phyloP scores from a whole-genome alignment of 1,140 invertebrate species.

The Melipona quadrifasciata region DNA sequence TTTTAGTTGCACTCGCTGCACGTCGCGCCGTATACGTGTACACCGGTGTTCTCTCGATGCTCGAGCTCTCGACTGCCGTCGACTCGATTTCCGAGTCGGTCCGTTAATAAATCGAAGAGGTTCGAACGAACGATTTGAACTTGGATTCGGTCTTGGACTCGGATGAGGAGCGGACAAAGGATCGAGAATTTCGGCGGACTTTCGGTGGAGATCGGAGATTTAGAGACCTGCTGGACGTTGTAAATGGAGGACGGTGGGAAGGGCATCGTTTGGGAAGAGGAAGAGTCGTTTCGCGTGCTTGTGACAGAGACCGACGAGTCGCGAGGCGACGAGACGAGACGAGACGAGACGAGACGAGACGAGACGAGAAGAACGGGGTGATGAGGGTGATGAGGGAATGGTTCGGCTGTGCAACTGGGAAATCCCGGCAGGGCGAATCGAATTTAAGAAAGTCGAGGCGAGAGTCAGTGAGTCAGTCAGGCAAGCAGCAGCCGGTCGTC shows the following conservation, averaged over 20 bases:
- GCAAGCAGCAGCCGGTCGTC: slow-evolving; percentile 48
- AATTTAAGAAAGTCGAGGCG: slow-evolving; percentile 60
- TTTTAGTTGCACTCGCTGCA: slow-evolving; percentile 54
- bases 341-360: too few relatives aligned
- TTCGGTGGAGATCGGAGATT: not conserved
- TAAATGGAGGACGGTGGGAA: not conserved
- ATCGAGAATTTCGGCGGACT: too few relatives aligned
- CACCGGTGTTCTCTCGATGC: too few relatives aligned
- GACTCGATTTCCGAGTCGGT: too few relatives aligned
- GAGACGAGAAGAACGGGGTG: too few relatives aligned
- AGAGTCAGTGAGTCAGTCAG: slow-evolving; percentile 37
- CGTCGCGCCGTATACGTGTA: slow-evolving; percentile 26
- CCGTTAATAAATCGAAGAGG: too few relatives aligned
- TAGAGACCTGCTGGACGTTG: not conserved
- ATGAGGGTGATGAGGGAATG: not conserved
- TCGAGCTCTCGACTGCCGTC: too few relatives aligned
- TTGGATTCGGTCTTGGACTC: too few relatives aligned
- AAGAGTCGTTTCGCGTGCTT: not conserved
- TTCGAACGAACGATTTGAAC: too few relatives aligned
- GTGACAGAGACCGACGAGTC: not conserved
- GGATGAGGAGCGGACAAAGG: too few relatives aligned
- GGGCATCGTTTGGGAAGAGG: not conserved
- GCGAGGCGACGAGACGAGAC: not conserved
- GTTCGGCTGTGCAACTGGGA: not conserved
- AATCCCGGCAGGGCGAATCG: slow-evolving; percentile 46